Evolutionary conservation across 2,888 invertebrate species (phyloP).

Genomic region (Athrips mouffetella): DNA sequence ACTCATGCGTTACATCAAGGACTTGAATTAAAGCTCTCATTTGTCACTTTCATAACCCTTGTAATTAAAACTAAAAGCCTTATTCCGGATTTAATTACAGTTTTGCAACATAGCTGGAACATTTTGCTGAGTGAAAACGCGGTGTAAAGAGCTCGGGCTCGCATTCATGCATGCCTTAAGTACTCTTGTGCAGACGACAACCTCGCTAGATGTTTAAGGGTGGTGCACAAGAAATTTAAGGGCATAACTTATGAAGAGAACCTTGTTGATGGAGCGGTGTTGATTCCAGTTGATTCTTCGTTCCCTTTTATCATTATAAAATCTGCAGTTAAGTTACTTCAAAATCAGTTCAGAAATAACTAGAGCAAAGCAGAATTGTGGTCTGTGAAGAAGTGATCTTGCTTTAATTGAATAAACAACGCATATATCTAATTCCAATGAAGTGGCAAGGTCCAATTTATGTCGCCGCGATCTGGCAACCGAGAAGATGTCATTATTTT

Average conservation of each 20-base stretch:
- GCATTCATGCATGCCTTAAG: conserved; percentile 21
- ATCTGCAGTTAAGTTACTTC: no score
- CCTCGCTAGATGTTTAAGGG: conserved; percentile 10
- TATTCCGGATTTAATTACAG: background rate
- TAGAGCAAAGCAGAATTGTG: no score
- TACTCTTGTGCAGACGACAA: conserved; percentile 26
- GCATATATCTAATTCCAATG: no score
- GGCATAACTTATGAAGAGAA: background rate
- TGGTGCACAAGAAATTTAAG: background rate
- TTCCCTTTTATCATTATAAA: no score
- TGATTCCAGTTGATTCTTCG: background rate
- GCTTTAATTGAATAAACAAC: no score
- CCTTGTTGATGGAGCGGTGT: background rate
- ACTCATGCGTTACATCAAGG: background rate
- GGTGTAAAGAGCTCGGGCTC: conserved; percentile 20
- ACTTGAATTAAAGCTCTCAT: background rate
- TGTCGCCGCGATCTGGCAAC: no score
- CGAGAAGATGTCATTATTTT: no score
- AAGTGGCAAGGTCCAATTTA: no score
- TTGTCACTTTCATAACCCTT: background rate
- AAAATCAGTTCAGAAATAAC: no score
- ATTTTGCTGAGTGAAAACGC: conserved; percentile 25
- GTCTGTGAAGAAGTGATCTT: no score
- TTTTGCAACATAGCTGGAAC: conserved; percentile 20
- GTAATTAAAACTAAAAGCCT: conserved; percentile 7